Conservation (phyloP, 2,113 vertebrate genomes). For the Bos taurus region DNA sequence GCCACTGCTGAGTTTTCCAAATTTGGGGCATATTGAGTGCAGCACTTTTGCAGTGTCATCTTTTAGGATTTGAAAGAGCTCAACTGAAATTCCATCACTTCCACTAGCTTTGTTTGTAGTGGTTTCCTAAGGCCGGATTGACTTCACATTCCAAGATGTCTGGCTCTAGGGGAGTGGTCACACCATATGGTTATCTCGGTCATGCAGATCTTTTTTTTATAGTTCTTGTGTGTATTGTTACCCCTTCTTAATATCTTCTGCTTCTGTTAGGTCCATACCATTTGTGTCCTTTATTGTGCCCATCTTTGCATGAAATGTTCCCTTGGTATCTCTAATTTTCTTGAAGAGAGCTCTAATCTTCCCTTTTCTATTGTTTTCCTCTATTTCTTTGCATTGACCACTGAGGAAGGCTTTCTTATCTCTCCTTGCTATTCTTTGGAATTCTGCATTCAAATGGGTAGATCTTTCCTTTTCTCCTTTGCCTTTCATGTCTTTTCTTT, state of each 20-base stretch:
- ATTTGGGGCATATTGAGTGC: background rate
- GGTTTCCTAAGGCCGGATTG: background rate
- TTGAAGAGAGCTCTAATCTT: background rate
- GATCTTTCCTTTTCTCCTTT: background rate
- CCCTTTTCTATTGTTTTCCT: background rate
- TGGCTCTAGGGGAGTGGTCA: background rate
- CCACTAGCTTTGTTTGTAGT: background rate
- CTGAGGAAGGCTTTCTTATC: background rate
- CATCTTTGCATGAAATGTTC: background rate
- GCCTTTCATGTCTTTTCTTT: background rate
- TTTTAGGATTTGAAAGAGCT: background rate
- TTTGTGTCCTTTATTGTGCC: background rate
- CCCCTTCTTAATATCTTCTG: background rate
- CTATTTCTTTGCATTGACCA: background rate
- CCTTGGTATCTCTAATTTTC: background rate
- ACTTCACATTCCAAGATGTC: background rate
- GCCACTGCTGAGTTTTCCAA: background rate
- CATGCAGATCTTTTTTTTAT: background rate
- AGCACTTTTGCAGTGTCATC: background rate
- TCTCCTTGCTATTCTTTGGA: background rate
- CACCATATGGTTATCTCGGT: background rate
- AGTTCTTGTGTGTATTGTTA: background rate
- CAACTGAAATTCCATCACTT: background rate
- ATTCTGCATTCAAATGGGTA: background rate
- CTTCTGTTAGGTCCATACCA: background rate